Conservation (phyloP, 1,140 invertebrate genomes). For the Venturia canescens region DNA sequence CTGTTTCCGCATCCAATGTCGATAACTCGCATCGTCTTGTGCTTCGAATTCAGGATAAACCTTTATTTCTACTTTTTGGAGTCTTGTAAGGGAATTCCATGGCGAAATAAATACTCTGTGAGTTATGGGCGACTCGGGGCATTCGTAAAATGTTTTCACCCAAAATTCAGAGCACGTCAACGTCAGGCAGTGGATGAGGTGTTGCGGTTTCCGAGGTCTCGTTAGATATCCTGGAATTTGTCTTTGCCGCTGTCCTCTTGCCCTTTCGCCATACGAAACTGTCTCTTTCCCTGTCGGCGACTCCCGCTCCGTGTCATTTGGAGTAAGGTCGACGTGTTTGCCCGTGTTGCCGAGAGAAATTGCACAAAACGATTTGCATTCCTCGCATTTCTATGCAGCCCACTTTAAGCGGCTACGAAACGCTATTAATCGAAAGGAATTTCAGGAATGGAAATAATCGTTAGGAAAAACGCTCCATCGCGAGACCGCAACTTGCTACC, state of each 20-base stretch:
- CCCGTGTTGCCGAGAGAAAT: constrained; percentile 4
- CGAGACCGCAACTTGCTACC: too few relatives aligned
- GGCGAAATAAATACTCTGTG: background rate
- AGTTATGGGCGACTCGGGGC: background rate
- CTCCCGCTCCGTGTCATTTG: background rate
- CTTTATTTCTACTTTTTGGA: background rate
- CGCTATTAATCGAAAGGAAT: background rate
- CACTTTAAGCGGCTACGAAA: too few relatives aligned
- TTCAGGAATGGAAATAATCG: background rate
- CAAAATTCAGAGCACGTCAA: background rate
- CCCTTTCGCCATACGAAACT: background rate
- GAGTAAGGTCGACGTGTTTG: constrained; percentile 9
- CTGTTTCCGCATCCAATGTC: too few relatives aligned
- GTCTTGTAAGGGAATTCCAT: background rate
- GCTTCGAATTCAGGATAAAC: too few relatives aligned
- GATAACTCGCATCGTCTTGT: too few relatives aligned
- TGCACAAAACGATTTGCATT: constrained; percentile 12
- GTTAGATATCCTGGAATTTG: constrained; percentile 18
- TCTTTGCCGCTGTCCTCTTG: background rate
- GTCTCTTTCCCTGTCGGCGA: too few relatives aligned
- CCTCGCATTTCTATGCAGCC: background rate
- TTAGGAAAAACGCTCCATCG: too few relatives aligned
- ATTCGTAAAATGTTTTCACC: background rate
- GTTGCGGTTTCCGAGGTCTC: constrained; percentile 9
- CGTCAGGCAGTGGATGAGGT: background rate